Conservation (phyloP, 2,797 vertebrate genomes). For the Nannoperca obscura region DNA sequence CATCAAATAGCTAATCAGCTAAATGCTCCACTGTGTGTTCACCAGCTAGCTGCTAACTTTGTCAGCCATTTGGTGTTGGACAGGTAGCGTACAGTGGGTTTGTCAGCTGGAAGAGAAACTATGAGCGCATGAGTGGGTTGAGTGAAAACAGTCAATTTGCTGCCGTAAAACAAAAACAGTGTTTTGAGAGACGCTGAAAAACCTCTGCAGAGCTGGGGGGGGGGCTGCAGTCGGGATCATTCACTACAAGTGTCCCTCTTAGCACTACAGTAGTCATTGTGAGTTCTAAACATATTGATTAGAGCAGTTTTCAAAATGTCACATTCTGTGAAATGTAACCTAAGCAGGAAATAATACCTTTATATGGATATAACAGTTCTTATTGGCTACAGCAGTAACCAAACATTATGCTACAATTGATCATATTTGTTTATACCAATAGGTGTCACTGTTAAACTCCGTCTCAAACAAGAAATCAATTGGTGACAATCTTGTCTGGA, state of each 20-base stretch:
- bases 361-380: not conserved
- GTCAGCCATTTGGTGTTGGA: not conserved
- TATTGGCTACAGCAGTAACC: not conserved
- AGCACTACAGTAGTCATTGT: not conserved
- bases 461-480: not conserved
- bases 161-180: not conserved
- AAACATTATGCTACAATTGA: not conserved
- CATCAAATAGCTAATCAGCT: not conserved
- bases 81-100: not conserved
- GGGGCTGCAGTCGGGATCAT: no score
- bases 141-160: not conserved
- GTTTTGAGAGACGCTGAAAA: no score
- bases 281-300: not conserved
- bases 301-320: not conserved
- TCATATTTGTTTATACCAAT: not conserved
- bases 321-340: not conserved
- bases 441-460: not conserved
- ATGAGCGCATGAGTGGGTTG: not conserved
- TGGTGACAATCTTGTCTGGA: not conserved
- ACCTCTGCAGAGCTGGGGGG: no score
- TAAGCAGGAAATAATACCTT: not conserved
- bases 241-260: not conserved
- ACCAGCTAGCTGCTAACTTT: not conserved
- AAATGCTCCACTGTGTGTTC: not conserved
- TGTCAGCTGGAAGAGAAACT: not conserved